A percentile compares a stretch with the other conserved stretches of the same genome.
Evolutionary conservation across 2,888 invertebrate species (phyloP).

Genomic region (Metacarcinus magister): DNA sequence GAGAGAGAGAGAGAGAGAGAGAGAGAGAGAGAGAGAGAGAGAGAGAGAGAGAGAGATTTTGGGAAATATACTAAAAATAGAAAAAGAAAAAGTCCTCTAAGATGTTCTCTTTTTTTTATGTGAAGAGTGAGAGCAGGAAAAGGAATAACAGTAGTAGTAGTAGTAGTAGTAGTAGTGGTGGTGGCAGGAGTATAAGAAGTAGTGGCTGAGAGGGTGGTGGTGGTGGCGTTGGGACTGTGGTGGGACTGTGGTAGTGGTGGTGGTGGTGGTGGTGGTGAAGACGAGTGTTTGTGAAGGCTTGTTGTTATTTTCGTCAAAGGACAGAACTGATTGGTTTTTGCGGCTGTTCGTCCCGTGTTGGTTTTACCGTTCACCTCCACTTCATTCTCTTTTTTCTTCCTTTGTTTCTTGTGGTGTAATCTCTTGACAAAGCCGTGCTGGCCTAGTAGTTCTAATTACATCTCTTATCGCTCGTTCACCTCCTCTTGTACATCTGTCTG

Average conservation of each 20-base stretch:
- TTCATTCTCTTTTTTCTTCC: background rate
- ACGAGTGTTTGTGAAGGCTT: conserved; percentile 36
- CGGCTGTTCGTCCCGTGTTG: background rate
- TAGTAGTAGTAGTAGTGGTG: background rate
- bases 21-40: conserved; percentile 66
- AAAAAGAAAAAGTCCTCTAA: background rate
- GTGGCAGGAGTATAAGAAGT: background rate
- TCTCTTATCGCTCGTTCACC: conserved; percentile 11
- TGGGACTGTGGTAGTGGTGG: background rate
- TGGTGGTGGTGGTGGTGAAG: conserved; percentile 47
- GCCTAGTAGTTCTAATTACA: background rate
- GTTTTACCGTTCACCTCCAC: background rate
- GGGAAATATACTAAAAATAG: background rate
- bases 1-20: conserved; percentile 47
- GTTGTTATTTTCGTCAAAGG: conserved; percentile 52
- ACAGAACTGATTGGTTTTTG: conserved; percentile 42
- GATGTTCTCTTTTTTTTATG: background rate
- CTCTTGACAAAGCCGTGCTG: background rate
- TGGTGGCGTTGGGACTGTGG: background rate
- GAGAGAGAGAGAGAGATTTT: conserved; percentile 61
- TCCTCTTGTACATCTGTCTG: background rate
- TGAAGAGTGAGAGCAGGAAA: background rate
- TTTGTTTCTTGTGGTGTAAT: conserved; percentile 16
- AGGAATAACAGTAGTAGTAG: conserved; percentile 13
- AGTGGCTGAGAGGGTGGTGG: background rate